Evolutionary conservation across 2,113 vertebrate genomes (phyloP).

Genomic region (Peucedramus taeniatus): DNA sequence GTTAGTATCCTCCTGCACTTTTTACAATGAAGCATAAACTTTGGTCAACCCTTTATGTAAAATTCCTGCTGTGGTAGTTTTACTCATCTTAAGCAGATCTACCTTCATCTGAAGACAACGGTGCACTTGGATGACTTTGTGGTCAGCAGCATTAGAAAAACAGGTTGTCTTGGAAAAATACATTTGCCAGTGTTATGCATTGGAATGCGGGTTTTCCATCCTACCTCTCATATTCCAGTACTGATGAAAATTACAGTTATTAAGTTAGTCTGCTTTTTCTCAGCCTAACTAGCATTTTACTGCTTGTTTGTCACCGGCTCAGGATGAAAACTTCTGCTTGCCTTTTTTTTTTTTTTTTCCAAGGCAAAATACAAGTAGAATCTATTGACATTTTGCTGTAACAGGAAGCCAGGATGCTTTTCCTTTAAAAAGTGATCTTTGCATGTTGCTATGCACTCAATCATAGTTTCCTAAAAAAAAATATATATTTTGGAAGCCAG

Average conservation of each 20-base stretch:
- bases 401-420: not conserved
- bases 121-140: not conserved
- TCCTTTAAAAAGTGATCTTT: conserved; percentile 12
- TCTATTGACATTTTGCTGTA: not conserved
- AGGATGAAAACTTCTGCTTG: not conserved
- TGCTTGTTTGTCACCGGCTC: conserved; percentile 1
- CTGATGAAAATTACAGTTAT: conserved; percentile 45
- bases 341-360: not conserved
- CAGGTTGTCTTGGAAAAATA: conserved; percentile 44
- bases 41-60: not conserved
- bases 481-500: not conserved
- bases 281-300: not conserved
- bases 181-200: not conserved
- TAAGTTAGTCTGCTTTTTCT: conserved; percentile 15
- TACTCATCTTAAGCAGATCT: not conserved
- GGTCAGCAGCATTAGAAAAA: conserved; percentile 22
- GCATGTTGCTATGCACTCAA: not conserved
- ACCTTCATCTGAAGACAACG: not conserved
- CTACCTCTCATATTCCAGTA: not conserved
- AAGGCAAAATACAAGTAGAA: not conserved
- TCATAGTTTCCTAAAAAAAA: not conserved
- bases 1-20: not conserved
- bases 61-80: not conserved
- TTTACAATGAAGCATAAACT: not conserved
- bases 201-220: conserved; percentile 44